Evolutionary conservation across 2,888 invertebrate genomes (phyloP).

Genomic region (Noctuana brunneofusca): DNA sequence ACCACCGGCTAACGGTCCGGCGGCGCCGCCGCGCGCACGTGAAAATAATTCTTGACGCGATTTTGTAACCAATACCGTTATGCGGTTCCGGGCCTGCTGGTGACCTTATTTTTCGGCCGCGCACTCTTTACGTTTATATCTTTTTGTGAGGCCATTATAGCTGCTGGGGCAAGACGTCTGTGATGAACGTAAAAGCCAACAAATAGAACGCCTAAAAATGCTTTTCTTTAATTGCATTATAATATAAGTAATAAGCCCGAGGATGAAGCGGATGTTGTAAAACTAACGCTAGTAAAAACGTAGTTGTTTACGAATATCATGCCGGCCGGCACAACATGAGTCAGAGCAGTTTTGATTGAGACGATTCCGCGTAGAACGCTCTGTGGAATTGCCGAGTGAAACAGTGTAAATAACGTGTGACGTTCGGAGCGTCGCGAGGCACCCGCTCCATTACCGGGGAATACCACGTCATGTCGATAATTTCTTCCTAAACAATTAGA

Average conservation of each 20-base stretch:
- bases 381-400: constrained; percentile 51
- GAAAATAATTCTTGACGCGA: constrained; percentile 82
- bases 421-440: constrained; percentile 41
- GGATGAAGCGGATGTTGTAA: constrained; percentile 20
- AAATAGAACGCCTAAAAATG: not conserved
- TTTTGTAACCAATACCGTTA: constrained; percentile 81
- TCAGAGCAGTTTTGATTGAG: constrained; percentile 59
- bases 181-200: not conserved
- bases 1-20: constrained; percentile 69
- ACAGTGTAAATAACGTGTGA: constrained; percentile 53
- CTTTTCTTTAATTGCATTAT: not conserved
- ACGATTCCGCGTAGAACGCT: constrained; percentile 53
- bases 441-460: constrained; percentile 52
- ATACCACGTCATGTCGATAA: constrained; percentile 64
- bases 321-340: constrained; percentile 48
- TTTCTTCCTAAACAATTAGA: constrained; percentile 43
- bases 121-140: constrained; percentile 76
- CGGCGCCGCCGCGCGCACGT: constrained; percentile 69
- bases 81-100: constrained; percentile 77
- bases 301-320: constrained; percentile 53
- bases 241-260: not conserved
- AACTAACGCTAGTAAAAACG: constrained; percentile 43
- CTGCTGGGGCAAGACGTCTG: not conserved
- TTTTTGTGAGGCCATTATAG: constrained; percentile 51
- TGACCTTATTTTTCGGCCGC: constrained; percentile 77